Evolutionary conservation across 2,113 vertebrate species (phyloP), one percentile per base, ranked within the genome.

Genomic region (Cryptotis parvus): DNA sequence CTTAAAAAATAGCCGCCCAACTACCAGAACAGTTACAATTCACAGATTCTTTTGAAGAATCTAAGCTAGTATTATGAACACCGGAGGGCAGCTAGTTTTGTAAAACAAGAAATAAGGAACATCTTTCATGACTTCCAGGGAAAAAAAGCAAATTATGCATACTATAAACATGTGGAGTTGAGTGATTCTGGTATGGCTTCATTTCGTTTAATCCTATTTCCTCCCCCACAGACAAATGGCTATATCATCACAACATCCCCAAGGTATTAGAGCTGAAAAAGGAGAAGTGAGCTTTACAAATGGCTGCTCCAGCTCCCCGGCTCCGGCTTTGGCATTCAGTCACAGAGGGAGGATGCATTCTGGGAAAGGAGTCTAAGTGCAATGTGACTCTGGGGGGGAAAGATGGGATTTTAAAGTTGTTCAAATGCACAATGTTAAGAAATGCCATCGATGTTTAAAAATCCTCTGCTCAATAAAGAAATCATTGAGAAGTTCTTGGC

Each of bases 401-500:
- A 95, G 89, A 94, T 87, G 92, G 82, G 73, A 95, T 97, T 97
- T 97, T 97, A 97, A 97, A 93, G 89, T 82, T 97, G 94, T 91
- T 96, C 95, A 97, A 97, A 97, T 96, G 96, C 91, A 96, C 79
- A 81, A 81, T 95, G 82, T 96, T 95, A 96, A 97, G 96, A 97
- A 97, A 96, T 90, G 39, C 22, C 96, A 93, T 93, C 29, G 74
- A 97, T 96, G 89, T 96, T 96, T 97, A 95, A 97, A 97, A 97
- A 94, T 95, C 93, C 95, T 95, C 91, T 96, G 94, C 90, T 98
- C 95, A 97, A 95, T 97, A 96, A 97, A 97, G 95, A 97, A 97
- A 97, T 96, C 95, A 97, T 96, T 97, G 96, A 98, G 97, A 97
- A 96, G 69, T 94, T 97, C 95, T 96, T 98, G 97, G 97, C 97